These are phyloP conservation scores for Agriopis marginaria DNA, from an alignment of 2,888 invertebrate species.

Conservation along the genomic window DNA sequence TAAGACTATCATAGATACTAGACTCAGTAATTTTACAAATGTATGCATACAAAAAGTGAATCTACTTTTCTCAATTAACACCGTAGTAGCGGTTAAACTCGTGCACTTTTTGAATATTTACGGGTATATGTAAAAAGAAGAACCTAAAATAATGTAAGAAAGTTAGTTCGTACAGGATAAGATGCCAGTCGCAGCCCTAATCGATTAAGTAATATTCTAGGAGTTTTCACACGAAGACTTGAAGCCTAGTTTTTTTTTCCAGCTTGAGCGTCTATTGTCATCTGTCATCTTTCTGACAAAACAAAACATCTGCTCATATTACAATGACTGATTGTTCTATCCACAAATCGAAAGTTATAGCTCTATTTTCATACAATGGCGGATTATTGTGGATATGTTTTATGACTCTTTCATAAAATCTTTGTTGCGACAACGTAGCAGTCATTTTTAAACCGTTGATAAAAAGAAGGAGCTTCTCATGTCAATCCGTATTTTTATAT, in stretches of 20 bases:
- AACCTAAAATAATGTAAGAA: too few species aligned
- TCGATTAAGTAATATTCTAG: too few species aligned
- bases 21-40: not conserved
- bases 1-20: not conserved
- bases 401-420: slow-evolving; percentile 9
- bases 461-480: too few species aligned
- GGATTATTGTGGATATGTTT: slow-evolving; percentile 2
- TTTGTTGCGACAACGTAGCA: not conserved
- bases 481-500: too few species aligned
- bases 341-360: slow-evolving; percentile 18
- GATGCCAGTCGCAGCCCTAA: too few species aligned
- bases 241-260: not conserved
- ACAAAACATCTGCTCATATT: slow-evolving; percentile 18
- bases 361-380: slow-evolving; percentile 17
- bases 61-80: not conserved
- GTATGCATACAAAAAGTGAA: not conserved
- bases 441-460: too few species aligned
- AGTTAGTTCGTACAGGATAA: too few species aligned
- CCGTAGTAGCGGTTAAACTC: too few species aligned
- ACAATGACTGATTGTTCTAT: slow-evolving; percentile 25
- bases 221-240: too few species aligned
- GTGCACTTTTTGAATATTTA: too few species aligned
- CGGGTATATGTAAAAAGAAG: too few species aligned
- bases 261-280: not conserved
- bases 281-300: not conserved